These are phyloP conservation scores for Chlorodrepanis virens DNA, from an alignment of 2,113 vertebrate species.

Conservation along the genomic window DNA sequence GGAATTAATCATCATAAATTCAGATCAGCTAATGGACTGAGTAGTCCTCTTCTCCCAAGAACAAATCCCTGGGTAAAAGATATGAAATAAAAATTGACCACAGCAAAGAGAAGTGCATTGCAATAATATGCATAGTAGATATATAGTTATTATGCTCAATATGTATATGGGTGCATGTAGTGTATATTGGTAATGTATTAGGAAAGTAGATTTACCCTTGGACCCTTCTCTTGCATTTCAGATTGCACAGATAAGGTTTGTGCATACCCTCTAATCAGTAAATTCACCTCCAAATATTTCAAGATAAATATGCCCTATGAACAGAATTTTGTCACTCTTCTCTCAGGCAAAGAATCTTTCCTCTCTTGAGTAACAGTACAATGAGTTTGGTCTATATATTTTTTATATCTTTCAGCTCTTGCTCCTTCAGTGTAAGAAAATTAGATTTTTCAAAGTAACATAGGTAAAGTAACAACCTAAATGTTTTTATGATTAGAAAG, in stretches of 20 bases:
- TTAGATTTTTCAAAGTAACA: neutral
- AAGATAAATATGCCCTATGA: neutral
- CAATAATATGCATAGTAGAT: neutral
- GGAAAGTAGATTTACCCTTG: neutral
- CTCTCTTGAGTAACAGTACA: neutral
- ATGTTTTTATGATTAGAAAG: neutral
- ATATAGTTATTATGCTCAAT: neutral
- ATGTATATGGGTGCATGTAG: neutral
- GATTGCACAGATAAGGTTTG: neutral
- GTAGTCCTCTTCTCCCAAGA: slow-evolving; percentile 67
- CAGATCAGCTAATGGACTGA: slow-evolving; percentile 78
- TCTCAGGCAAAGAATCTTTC: neutral
- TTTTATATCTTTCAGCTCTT: neutral
- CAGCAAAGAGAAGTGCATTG: slow-evolving; percentile 4
- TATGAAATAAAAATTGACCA: slow-evolving; percentile 72
- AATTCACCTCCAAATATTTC: neutral
- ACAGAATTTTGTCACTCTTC: neutral
- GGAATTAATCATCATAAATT: slow-evolving; percentile 82
- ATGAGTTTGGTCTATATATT: neutral
- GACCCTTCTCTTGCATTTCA: neutral
- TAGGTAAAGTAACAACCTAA: neutral
- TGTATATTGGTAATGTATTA: neutral
- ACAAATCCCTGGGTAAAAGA: slow-evolving; percentile 69
- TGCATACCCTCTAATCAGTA: neutral
- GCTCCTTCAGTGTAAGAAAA: neutral